A percentile compares a stretch with the other conserved stretches of the same genome.
These are phyloP conservation scores for Fistularia tabacaria DNA, from an alignment of 2,797 vertebrate genomes.

Conservation along the genomic window DNA sequence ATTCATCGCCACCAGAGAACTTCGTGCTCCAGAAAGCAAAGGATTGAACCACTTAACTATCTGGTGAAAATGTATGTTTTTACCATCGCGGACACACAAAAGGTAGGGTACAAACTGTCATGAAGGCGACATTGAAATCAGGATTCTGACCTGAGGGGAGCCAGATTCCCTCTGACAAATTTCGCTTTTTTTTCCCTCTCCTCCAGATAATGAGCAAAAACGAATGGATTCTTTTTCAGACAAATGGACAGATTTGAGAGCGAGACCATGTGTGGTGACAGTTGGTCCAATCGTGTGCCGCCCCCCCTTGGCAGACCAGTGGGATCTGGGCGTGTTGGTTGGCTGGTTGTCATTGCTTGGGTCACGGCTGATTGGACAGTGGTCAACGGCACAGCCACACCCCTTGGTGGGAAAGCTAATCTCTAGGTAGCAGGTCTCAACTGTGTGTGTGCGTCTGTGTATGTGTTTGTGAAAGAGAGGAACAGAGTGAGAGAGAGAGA, in stretches of 20 bases:
- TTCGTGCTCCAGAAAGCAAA: slow-evolving; percentile 17
- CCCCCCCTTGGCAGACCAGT: slow-evolving; percentile 51
- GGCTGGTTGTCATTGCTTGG: slow-evolving; percentile 49
- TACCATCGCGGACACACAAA: no score
- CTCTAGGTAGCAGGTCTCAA: slow-evolving; percentile 59
- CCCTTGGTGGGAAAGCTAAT: slow-evolving; percentile 68
- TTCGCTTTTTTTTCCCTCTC: neutral
- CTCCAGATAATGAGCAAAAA: slow-evolving; percentile 30
- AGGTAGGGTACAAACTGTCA: no score
- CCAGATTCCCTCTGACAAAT: neutral
- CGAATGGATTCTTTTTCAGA: slow-evolving; percentile 33
- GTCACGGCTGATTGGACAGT: slow-evolving; percentile 62
- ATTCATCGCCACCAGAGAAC: slow-evolving; percentile 23
- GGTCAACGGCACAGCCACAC: slow-evolving; percentile 58
- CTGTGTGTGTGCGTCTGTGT: slow-evolving; percentile 22
- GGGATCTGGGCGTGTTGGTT: slow-evolving; percentile 56
- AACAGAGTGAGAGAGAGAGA: no score
- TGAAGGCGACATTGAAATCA: no score
- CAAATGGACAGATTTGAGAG: slow-evolving; percentile 51
- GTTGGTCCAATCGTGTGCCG: slow-evolving; percentile 69
- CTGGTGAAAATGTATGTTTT: slow-evolving; percentile 5
- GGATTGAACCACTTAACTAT: slow-evolving; percentile 28
- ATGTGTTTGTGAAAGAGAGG: no score
- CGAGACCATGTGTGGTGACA: slow-evolving; percentile 70
- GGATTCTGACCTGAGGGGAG: neutral